Evolutionary conservation across 2,797 vertebrate species (phyloP), one percentile per base, ranked within the genome.

Genomic region (Myripristis murdjan): DNA sequence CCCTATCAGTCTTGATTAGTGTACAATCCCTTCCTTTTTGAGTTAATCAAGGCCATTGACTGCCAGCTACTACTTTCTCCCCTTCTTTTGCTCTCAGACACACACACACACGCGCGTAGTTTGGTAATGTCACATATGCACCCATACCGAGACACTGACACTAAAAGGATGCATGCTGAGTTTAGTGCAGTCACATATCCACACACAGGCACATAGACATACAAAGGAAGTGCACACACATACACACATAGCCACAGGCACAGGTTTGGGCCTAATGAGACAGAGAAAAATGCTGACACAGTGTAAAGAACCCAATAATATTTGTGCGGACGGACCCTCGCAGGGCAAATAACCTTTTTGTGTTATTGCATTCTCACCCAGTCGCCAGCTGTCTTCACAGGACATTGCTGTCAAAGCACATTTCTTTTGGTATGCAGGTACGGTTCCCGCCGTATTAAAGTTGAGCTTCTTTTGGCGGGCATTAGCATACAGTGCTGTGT

Each of bases 361-460:
- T 88, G 79, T 87, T 85, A 89, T 90, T 90, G 87, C 81, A 35
- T 87, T 85, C 83, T 78, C 80, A 72, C 62, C 72, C 71, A 70
- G 82, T 87, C 81, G 49, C 73, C 77, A 64, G 75, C 65, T 79
- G 61, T 77, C 86, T 73, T 79, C 81, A 66, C 81, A 80, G 70
- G 70, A 82, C 90, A 47, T 49, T 90, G 88, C 88, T 86, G 87
- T 86, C 86, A 89, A 83, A 86, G 88, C 84, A 85, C 22, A 82
- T 88, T 91, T 78, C 54, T 74, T 16, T 75, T 47, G 75, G 72
- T 85, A 73, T 87, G 87, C 82, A 78, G 81, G 59, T 75, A 20
- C 84, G 56, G 58, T 64, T 74, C 69, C 78, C 61, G 0, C 75
- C n/a, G 64, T 71, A 83, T 86, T 87, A 87, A 73, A 81, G 72